phyloP scores from a whole-genome alignment of 2,113 vertebrate species.

The Ceyx cyanopectus region DNA sequence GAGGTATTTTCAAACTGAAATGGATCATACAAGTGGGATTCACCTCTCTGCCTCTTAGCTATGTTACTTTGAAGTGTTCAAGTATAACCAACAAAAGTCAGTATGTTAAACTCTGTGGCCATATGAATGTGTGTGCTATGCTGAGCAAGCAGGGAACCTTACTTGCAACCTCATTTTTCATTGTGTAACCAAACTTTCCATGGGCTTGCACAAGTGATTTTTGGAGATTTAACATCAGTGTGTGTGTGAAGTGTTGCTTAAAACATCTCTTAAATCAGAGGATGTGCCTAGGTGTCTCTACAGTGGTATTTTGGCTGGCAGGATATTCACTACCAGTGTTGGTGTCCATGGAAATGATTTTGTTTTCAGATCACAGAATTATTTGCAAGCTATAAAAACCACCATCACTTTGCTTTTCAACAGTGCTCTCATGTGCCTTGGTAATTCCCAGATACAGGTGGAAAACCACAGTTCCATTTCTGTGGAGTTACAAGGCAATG shows the following conservation, averaged over 20 bases:
- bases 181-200: background rate
- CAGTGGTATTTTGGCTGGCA: background rate
- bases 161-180: background rate
- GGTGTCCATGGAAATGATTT: background rate
- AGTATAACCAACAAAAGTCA: background rate
- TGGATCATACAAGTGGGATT: background rate
- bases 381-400: background rate
- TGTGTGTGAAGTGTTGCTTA: background rate
- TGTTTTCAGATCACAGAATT: background rate
- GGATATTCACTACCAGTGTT: background rate
- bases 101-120: background rate
- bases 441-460: background rate
- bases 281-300: background rate
- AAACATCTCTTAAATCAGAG: background rate
- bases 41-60: background rate
- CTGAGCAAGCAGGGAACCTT: background rate
- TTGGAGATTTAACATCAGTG: background rate
- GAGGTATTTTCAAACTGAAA: background rate
- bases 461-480: background rate
- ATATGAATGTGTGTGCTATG: background rate
- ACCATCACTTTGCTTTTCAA: background rate
- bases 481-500: background rate
- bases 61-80: background rate
- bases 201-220: background rate
- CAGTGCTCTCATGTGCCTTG: background rate